Conservation (phyloP, 2,888 invertebrate genomes). For the Epistrophella euchroma region DNA sequence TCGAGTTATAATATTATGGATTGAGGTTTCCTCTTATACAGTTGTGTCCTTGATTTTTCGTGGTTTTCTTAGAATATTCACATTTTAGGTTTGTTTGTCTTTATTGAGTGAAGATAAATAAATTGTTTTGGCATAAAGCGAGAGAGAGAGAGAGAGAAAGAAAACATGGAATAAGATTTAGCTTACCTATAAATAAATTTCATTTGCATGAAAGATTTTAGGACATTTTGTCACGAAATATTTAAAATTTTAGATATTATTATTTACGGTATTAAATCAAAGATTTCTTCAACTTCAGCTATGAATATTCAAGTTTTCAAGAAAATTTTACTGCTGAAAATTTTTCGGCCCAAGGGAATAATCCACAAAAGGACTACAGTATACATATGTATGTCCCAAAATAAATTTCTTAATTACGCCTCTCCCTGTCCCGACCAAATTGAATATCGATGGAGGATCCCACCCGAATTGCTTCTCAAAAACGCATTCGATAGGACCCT, state of each 20-base stretch:
- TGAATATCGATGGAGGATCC: no score
- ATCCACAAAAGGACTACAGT: no score
- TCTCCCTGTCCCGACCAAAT: no score
- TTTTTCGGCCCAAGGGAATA: no score
- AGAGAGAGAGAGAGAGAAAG: not conserved
- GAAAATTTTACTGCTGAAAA: not conserved
- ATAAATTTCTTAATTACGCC: no score
- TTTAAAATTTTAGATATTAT: conserved; percentile 2
- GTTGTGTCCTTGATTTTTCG: conserved; percentile 3
- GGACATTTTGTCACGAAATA: conserved; percentile 4
- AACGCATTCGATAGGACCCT: no score
- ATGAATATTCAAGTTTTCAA: not conserved
- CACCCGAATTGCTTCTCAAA: no score
- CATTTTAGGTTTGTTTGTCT: conserved; percentile 9
- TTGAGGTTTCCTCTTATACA: not conserved
- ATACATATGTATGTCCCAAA: no score
- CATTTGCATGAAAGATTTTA: conserved; percentile 5
- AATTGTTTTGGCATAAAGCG: not conserved
- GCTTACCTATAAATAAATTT: conserved; percentile 7
- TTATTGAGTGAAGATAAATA: conserved; percentile 26
- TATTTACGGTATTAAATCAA: not conserved
- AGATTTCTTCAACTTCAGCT: not conserved
- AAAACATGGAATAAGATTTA: not conserved
- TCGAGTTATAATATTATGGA: not conserved
- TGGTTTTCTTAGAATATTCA: not conserved